These are phyloP conservation scores for Junonia oenone DNA, from an alignment of 2,888 invertebrate genomes.

Conservation along the genomic window DNA sequence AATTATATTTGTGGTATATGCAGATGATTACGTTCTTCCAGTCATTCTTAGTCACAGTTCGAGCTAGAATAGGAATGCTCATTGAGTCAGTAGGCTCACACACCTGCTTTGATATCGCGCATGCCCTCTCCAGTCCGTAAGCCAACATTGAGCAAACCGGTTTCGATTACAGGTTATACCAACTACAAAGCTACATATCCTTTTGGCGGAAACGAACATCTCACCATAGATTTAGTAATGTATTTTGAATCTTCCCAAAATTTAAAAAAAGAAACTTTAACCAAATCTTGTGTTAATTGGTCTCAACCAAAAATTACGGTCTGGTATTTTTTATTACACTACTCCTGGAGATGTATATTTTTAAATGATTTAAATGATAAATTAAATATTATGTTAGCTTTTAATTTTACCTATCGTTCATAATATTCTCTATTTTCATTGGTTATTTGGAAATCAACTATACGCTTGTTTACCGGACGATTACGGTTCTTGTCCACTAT, in stretches of 20 bases:
- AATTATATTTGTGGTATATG: not conserved
- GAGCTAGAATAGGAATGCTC: conserved; percentile 61
- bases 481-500: conserved; percentile 60
- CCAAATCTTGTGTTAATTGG: no score
- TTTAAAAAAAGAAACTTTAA: not conserved
- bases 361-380: no score
- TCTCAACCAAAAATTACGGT: no score
- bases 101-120: conserved; percentile 77
- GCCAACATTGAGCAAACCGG: conserved; percentile 75
- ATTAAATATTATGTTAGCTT: no score
- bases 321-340: no score
- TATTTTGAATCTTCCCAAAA: not conserved
- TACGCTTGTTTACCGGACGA: conserved; percentile 42
- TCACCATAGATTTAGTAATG: conserved; percentile 17
- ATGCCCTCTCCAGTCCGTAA: conserved; percentile 69
- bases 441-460: conserved; percentile 11
- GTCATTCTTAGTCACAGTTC: conserved; percentile 9
- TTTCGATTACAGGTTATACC: conserved; percentile 77
- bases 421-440: not conserved
- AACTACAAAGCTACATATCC: conserved; percentile 56
- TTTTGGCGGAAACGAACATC: conserved; percentile 75
- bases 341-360: no score
- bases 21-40: not conserved
- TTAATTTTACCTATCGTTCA: no score
- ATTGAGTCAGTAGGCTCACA: conserved; percentile 71